Evolutionary conservation across 2,113 vertebrate species (phyloP), one percentile per base, ranked within the genome.

Genomic region (Phalacrocorax brasilianus): DNA sequence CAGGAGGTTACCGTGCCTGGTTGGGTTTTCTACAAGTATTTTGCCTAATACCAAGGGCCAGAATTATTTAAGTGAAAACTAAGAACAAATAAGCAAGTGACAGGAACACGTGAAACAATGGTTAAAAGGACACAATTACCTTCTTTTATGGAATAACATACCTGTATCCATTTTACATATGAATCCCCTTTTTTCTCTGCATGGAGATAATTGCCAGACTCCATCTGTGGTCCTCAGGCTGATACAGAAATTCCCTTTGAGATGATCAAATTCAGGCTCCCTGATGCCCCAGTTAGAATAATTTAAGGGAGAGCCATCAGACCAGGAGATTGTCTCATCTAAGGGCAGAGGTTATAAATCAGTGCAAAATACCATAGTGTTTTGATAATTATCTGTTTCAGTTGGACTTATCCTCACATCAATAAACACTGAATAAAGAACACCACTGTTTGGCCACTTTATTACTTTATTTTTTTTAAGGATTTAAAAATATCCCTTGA

Each of bases 131-230:
- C 8, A 82, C 5, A 33, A 56, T 27, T 56, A 27, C 6, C 28
- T 59, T 53, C 10, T 93, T 86, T 42, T 35, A 63, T 1, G 6
- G 28, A 85, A 87, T 56, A 28, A 94, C 97, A 49, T 91, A 99
- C 99, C 98, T 98, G 98, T 92, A 52, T 96, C 79, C 75, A 97
- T 98, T 98, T 99, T 99, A 95, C 99, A 99, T 47, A 99, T 85
- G 79, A 99, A 99, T 72, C 99, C 99, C 9, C 96, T 98, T 40
- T 95, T 97, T 59, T 99, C 98, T 56, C 76, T 93, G 97, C 99
- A 99, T 2, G 94, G 77, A 26, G 98, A 97, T 85, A 98, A 92
- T 26, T 98, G 97, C 99, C 99, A 99, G 65, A 97, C 77, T 62
- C 98, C 98, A 71, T 99, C 98, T 1, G 95, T 85, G 35, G 98